phyloP scores from a whole-genome alignment of 2,113 vertebrate genomes.

The Aphyosemion australe region DNA sequence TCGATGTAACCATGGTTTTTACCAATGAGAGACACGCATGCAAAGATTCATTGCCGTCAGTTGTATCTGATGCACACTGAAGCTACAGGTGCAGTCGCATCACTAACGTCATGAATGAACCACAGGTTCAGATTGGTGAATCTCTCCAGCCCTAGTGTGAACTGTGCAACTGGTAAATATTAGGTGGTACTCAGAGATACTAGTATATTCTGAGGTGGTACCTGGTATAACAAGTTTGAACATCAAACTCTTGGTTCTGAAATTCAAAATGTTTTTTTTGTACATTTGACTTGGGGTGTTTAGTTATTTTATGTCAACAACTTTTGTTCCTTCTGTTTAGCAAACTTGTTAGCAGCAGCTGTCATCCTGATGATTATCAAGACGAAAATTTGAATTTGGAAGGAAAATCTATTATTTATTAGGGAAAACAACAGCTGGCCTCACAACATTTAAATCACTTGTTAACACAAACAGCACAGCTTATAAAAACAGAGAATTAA shows the following conservation, averaged over 20 bases:
- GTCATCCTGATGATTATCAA: not conserved
- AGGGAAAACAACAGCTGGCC: not conserved
- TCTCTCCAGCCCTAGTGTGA: too few species aligned
- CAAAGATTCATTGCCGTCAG: too few species aligned
- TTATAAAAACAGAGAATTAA: not conserved
- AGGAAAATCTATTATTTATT: not conserved
- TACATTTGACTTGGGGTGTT: not conserved
- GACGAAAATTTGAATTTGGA: not conserved
- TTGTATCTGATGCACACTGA: too few species aligned
- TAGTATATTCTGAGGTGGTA: too few species aligned
- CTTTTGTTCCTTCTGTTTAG: not conserved
- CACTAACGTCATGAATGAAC: too few species aligned
- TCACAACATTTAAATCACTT: not conserved
- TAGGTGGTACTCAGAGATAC: too few species aligned
- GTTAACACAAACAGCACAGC: not conserved
- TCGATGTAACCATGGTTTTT: too few species aligned
- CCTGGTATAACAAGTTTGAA: too few species aligned
- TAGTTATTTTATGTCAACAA: not conserved
- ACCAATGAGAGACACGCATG: too few species aligned
- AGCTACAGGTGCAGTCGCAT: too few species aligned
- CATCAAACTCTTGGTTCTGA: not conserved
- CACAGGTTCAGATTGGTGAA: too few species aligned
- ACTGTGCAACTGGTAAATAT: too few species aligned
- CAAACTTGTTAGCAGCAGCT: not conserved
- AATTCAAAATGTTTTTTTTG: not conserved